Percentiles rank a stretch among this genome's conserved stretches.
Evolutionary conservation across 2,113 vertebrate species (phyloP).

Genomic region (Pterophyllum scalare): DNA sequence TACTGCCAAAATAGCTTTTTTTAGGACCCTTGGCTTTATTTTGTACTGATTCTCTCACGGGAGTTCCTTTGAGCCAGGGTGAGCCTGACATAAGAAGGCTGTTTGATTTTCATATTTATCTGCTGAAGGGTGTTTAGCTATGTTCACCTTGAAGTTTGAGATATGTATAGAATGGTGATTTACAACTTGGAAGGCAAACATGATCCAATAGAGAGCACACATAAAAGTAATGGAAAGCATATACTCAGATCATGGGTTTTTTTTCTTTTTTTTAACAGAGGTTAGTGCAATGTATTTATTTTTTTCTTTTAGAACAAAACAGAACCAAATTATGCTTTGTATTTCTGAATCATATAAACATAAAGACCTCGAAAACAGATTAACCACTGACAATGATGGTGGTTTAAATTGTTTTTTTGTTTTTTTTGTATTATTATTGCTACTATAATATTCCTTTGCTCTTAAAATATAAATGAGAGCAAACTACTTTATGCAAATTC

Average conservation of each 20-base stretch:
- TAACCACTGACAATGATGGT: not conserved
- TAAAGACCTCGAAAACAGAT: not conserved
- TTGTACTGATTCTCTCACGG: not conserved
- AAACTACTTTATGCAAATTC: not conserved
- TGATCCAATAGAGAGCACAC: not conserved
- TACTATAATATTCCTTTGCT: not conserved
- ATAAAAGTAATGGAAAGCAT: not conserved
- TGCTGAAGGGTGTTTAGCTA: not conserved
- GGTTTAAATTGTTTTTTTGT: not conserved
- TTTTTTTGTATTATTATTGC: no score
- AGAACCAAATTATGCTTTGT: not conserved
- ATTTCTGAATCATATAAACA: not conserved
- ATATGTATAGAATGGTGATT: not conserved
- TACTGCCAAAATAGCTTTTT: constrained; percentile 2
- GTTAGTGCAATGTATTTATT: not conserved
- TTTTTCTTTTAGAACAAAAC: not conserved
- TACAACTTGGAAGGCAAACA: not conserved
- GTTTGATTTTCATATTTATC: not conserved
- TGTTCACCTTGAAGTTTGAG: constrained; percentile 3
- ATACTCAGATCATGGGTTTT: not conserved
- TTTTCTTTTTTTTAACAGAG: no score
- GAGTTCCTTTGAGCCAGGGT: not conserved
- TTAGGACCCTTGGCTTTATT: constrained; percentile 3
- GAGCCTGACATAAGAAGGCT: not conserved
- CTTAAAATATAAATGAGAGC: not conserved